Percentiles rank a stretch among this genome's conserved stretches.
phyloP scores from a whole-genome alignment of 2,113 vertebrate species.

The Notarius lentiginosus region DNA sequence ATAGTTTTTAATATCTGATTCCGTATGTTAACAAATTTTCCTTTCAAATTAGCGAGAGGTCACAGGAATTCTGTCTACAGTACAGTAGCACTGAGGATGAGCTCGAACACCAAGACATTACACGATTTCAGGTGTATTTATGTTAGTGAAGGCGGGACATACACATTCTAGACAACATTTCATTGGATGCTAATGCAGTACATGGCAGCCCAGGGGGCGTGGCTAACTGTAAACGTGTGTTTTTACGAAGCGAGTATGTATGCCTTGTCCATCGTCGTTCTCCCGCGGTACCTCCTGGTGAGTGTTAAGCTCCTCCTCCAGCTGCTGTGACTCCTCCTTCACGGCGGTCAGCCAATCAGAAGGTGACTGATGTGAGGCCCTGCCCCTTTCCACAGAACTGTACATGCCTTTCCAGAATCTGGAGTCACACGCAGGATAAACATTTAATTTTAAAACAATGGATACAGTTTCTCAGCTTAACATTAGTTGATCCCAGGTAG shows the following conservation, averaged over 20 bases:
- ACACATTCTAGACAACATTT: background rate
- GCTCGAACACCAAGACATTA: background rate
- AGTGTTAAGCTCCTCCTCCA: conserved; percentile 74
- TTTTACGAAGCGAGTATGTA: conserved; percentile 58
- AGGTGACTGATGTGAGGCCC: conserved; percentile 82
- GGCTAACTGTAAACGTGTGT: conserved; percentile 39
- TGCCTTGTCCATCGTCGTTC: conserved; percentile 74
- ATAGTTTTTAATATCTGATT: too few relatives aligned
- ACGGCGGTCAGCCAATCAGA: conserved; percentile 79
- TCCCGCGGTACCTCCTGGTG: conserved; percentile 78
- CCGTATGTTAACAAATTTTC: too few relatives aligned
- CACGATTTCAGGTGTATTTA: background rate
- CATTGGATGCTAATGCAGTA: background rate
- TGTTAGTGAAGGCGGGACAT: background rate
- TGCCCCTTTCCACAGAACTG: conserved; percentile 81
- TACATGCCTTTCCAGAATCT: conserved; percentile 98
- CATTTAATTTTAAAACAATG: background rate
- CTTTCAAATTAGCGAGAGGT: background rate
- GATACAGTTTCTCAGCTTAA: background rate
- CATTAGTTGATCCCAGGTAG: background rate
- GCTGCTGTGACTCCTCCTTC: conserved; percentile 72
- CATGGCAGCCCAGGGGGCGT: background rate
- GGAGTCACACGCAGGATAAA: background rate
- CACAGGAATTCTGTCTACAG: background rate
- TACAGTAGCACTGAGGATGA: background rate